phyloP scores from a whole-genome alignment of 2,113 vertebrate species.

The Ceyx margarethae region DNA sequence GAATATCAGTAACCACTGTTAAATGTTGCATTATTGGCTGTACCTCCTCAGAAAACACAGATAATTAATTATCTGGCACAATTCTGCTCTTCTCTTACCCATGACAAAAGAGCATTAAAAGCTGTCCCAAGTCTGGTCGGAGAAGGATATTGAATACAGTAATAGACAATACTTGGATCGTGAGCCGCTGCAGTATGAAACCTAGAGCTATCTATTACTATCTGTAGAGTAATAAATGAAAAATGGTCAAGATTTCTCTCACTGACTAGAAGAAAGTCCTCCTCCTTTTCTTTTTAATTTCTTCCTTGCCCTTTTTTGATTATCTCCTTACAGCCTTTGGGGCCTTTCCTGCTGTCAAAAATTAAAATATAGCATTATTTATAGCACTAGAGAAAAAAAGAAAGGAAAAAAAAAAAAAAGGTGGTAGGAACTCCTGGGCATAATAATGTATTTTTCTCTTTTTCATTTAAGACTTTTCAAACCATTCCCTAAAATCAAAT shows the following conservation, averaged over 20 bases:
- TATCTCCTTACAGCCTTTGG: not conserved
- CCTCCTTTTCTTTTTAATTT: not conserved
- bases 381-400: not conserved
- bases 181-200: not conserved
- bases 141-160: not conserved
- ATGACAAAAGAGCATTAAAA: not conserved
- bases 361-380: constrained; percentile 17
- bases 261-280: not conserved
- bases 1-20: not conserved
- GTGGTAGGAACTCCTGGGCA: not conserved
- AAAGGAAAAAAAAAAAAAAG: not conserved
- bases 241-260: not conserved
- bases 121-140: not conserved
- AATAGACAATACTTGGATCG: not conserved
- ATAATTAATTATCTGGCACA: not conserved
- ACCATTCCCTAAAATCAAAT: constrained; percentile 2
- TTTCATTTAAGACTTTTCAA: not conserved
- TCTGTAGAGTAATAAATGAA: not conserved
- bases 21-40: not conserved
- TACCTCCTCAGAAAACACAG: not conserved
- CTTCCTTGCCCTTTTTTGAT: not conserved
- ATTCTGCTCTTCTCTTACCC: not conserved
- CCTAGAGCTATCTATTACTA: not conserved
- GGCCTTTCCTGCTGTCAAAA: not conserved
- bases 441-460: not conserved